Evolutionary conservation across 2,888 invertebrate species (phyloP), one percentile per base, ranked within the genome.

Genomic region (Unio delphinus): DNA sequence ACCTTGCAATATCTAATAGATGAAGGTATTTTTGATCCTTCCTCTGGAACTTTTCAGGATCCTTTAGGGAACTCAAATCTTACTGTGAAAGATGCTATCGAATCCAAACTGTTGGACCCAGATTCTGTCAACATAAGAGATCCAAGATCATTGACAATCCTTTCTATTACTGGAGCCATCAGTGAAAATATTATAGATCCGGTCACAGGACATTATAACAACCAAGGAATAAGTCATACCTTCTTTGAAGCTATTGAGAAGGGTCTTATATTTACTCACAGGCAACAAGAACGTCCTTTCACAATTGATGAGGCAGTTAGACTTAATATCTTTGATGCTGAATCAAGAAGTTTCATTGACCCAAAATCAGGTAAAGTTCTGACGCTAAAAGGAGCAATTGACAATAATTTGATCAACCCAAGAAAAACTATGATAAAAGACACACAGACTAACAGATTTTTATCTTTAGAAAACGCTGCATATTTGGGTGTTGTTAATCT

Each of bases 171-270:
- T 80, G 86, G 86, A 56, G 86, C 87, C 4, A 78, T 87, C 20
- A 65, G 60, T 61, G 79, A 80, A 62, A 78, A 77, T 8, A 72
- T 88, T 45, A 69, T 89, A 34, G 78, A 87, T 69, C 69, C 83
- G 17, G 55, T 67, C 1, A 81, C 81, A 61, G 85, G 84, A 20
- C 67, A 70, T n/a, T 85, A 83, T 69, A 79, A 67, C 34, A 69
- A 77, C 26, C 74, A 74, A 65, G 79, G 75, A 59, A 73, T 79
- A 34, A 69, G 74, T 28, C 65, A 83, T 4, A 73, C 80, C 5
- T 91, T 97, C 78, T 94, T 95, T 75, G 95, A 96, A 90, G 96
- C 96, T 1, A 94, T 96, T 58, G 93, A 93, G 82, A 94, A 94
- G 84, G 95, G 95, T 88, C 73, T 85, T 60, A 76, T 87, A 54